Percentiles rank a stretch among this genome's conserved stretches.
These are phyloP conservation scores for Erythrolamprus reginae DNA, from an alignment of 2,113 vertebrate genomes.

Conservation along the genomic window DNA sequence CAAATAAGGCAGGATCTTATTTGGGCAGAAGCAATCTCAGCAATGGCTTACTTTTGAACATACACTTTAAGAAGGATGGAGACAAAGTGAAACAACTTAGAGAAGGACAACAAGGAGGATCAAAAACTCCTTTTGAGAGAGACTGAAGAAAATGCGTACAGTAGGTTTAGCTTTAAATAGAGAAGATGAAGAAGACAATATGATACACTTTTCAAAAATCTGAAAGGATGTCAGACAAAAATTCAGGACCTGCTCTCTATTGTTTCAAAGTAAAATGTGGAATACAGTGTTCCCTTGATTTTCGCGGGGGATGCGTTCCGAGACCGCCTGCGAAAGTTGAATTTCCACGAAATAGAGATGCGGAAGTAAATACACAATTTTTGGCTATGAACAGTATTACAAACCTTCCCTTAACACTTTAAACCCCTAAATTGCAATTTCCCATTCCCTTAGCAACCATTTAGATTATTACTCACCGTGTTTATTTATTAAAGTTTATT, in stretches of 20 bases:
- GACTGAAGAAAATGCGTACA: neutral
- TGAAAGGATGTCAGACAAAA: neutral
- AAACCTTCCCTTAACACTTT: too few species aligned
- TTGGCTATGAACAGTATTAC: too few species aligned
- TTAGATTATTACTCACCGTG: too few species aligned
- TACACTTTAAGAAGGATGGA: neutral
- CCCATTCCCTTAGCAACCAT: too few species aligned
- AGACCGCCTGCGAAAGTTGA: too few species aligned
- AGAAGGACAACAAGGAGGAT: neutral
- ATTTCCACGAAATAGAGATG: too few species aligned
- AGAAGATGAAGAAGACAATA: neutral
- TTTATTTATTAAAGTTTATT: too few species aligned
- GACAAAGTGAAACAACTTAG: neutral
- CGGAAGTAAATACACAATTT: too few species aligned
- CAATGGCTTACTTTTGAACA: neutral
- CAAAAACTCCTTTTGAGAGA: neutral
- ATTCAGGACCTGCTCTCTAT: neutral
- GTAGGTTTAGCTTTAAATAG: neutral
- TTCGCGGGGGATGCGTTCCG: too few species aligned
- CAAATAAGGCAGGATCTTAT: neutral
- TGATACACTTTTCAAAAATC: neutral
- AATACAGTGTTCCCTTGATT: too few species aligned
- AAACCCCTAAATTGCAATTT: too few species aligned
- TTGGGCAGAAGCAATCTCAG: neutral
- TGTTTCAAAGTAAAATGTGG: neutral